Evolutionary conservation across 2,113 vertebrate genomes (phyloP).

Genomic region (Phoenicopterus ruber): DNA sequence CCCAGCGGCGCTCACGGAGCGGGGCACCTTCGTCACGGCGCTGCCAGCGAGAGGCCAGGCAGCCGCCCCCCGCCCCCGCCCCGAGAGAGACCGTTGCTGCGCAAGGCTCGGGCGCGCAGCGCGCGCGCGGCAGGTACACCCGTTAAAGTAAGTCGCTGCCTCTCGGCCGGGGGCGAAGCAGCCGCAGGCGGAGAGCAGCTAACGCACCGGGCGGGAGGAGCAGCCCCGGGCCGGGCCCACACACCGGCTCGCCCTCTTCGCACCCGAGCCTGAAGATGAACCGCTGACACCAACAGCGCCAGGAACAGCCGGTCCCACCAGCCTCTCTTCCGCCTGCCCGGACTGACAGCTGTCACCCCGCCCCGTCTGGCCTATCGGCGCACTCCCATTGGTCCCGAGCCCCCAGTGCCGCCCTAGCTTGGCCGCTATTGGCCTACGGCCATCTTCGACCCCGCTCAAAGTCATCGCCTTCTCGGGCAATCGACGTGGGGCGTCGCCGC

Average conservation of each 20-base stretch:
- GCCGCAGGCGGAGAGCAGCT: background rate
- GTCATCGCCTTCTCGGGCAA: background rate
- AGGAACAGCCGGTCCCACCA: fast-evolving
- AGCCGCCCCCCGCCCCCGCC: no score
- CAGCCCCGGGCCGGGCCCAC: background rate
- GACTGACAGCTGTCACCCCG: background rate
- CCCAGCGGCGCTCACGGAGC: background rate
- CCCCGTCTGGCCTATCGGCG: fast-evolving
- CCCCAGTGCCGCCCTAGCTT: fast-evolving
- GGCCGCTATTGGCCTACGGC: background rate
- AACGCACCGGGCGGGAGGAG: fast-evolving
- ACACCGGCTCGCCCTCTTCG: fast-evolving
- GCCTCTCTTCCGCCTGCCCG: background rate
- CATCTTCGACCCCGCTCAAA: fast-evolving
- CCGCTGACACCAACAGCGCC: fast-evolving
- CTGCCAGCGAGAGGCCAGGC: background rate
- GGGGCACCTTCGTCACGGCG: no score
- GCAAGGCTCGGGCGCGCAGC: background rate
- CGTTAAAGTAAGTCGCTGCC: background rate
- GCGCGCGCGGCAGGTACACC: background rate
- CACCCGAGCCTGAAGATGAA: no score
- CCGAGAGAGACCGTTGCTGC: no score
- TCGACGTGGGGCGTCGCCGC: fast-evolving
- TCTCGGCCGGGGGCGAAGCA: background rate
- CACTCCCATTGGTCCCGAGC: background rate